Evolutionary conservation across 2,797 vertebrate genomes (phyloP).

Genomic region (Artibeus lituratus): DNA sequence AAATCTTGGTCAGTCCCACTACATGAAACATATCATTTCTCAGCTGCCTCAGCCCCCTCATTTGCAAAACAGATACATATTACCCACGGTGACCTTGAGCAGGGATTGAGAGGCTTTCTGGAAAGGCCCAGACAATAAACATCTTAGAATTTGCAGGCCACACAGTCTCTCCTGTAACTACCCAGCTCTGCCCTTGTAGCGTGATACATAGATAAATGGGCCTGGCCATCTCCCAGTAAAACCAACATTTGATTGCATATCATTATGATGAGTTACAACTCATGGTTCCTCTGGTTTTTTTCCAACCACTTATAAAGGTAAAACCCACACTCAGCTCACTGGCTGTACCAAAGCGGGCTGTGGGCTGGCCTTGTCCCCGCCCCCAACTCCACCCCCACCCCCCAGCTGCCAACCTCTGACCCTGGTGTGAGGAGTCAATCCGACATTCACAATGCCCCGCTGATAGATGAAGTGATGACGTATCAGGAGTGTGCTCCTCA

Average conservation of each 20-base stretch:
- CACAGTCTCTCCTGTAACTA: too few relatives aligned
- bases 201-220: too few relatives aligned
- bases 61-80: too few relatives aligned
- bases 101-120: not conserved
- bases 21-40: too few relatives aligned
- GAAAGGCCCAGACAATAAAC: not conserved
- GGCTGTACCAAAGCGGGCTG: not conserved
- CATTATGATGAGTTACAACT: not conserved
- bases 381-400: too few relatives aligned
- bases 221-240: not conserved
- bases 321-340: not conserved
- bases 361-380: not conserved
- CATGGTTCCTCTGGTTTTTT: not conserved
- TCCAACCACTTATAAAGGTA: not conserved
- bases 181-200: too few relatives aligned
- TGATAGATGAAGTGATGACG: not conserved
- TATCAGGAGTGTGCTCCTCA: rapidly evolving
- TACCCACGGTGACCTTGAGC: not conserved
- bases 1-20: too few relatives aligned
- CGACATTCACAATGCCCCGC: not conserved
- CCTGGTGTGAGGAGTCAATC: not conserved
- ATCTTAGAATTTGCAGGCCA: too few relatives aligned
- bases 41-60: too few relatives aligned
- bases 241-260: not conserved
- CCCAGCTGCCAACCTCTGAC: not conserved